These are phyloP conservation scores for Uloborus diversus DNA, from an alignment of 1,140 invertebrate genomes.

Conservation along the genomic window DNA sequence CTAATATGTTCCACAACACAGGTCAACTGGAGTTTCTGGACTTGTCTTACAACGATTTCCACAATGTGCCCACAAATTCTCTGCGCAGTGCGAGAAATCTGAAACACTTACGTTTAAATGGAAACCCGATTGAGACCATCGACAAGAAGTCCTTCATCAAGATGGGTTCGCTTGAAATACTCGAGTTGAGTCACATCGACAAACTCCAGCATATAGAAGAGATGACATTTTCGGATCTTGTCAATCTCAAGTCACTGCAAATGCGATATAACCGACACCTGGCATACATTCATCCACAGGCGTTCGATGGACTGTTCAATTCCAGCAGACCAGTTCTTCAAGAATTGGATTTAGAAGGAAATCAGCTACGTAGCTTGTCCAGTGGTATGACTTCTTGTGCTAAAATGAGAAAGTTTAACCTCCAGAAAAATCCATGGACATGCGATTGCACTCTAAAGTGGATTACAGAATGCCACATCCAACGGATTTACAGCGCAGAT, in stretches of 20 bases:
- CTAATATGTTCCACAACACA: conserved; percentile 36
- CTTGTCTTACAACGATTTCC: conserved; percentile 57
- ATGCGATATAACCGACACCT: conserved; percentile 51
- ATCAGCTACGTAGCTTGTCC: conserved; percentile 4
- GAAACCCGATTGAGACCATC: conserved; percentile 49
- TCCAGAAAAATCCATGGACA: conserved; percentile 57
- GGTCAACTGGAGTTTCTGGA: conserved; percentile 54
- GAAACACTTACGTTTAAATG: conserved; percentile 34
- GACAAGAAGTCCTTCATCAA: conserved; percentile 49
- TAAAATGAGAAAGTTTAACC: conserved; percentile 49
- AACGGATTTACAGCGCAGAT: conserved; percentile 20
- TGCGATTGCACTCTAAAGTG: conserved; percentile 59
- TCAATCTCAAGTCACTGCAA: conserved; percentile 13
- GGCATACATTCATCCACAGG: conserved; percentile 15
- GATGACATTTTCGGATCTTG: conserved; percentile 51
- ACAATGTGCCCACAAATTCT: conserved; percentile 49
- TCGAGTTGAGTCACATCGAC: conserved; percentile 52
- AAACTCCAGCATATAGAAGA: conserved; percentile 34
- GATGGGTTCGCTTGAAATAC: conserved; percentile 31
- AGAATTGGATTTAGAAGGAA: conserved; percentile 31
- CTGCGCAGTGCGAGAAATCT: conserved; percentile 42
- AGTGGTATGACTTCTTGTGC: conserved; percentile 5
- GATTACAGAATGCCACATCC: conserved; percentile 53
- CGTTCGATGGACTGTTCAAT: conserved; percentile 56
- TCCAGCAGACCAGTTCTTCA: conserved; percentile 32